phyloP scores from a whole-genome alignment of 2,797 vertebrate genomes.

The Ataeniobius toweri region DNA sequence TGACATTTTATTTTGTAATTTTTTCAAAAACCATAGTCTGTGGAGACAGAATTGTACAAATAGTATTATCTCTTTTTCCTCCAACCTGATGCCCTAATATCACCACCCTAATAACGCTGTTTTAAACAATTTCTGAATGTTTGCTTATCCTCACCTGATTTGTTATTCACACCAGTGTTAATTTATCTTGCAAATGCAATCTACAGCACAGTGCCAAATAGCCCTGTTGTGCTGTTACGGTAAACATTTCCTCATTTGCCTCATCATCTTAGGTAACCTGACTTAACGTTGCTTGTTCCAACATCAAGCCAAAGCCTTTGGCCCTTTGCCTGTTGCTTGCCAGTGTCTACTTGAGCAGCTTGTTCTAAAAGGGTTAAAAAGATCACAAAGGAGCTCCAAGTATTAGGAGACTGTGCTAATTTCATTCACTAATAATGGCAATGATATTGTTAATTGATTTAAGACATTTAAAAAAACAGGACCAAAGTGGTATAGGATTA shows the following conservation, averaged over 20 bases:
- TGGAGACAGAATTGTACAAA: background rate
- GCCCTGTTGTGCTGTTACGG: background rate
- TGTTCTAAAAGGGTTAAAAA: conserved; percentile 7
- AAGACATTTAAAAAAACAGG: background rate
- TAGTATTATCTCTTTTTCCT: no score
- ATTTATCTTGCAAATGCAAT: background rate
- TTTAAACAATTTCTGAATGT: no score
- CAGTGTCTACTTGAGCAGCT: conserved; percentile 23
- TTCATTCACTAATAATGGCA: background rate
- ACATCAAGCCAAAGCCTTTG: conserved; percentile 26
- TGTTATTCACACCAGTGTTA: no score
- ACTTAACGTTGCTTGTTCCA: background rate
- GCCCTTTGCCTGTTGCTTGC: conserved; percentile 4
- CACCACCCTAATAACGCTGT: no score
- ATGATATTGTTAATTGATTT: background rate
- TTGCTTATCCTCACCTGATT: no score
- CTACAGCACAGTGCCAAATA: background rate
- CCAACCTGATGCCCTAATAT: no score
- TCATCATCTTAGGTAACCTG: background rate
- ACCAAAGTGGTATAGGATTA: background rate
- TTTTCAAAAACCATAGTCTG: background rate
- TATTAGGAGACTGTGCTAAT: background rate
- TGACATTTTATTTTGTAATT: background rate
- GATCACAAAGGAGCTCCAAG: background rate
- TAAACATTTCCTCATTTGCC: conserved; percentile 1